Evolutionary conservation across 2,888 invertebrate species (phyloP).

Genomic region (Xanthorhoe designata): DNA sequence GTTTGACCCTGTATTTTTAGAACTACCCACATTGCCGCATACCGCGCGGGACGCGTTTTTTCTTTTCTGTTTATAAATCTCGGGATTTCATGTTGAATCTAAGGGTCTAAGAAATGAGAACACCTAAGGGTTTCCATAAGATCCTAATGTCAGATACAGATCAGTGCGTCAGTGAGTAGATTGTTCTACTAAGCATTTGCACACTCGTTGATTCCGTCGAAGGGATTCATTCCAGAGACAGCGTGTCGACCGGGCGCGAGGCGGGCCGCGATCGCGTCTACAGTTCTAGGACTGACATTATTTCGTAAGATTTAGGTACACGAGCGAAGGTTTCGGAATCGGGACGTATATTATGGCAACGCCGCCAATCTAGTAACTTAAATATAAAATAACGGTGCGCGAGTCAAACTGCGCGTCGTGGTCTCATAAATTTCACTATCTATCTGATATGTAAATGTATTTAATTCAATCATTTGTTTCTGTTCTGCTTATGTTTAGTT

Average conservation of each 20-base stretch:
- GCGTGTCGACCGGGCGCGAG: slow-evolving; percentile 16
- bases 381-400: slow-evolving; percentile 47
- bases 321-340: slow-evolving; percentile 55
- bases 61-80: neutral
- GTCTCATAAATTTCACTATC: slow-evolving; percentile 55
- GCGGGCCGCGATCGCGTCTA: slow-evolving; percentile 36
- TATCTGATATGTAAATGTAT: slow-evolving; percentile 68
- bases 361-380: slow-evolving; percentile 42
- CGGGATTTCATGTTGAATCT: neutral
- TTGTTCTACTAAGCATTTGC: slow-evolving; percentile 16
- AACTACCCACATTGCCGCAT: neutral
- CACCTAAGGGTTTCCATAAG: neutral
- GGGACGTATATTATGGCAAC: slow-evolving; percentile 49
- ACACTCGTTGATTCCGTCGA: slow-evolving; percentile 16
- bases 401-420: slow-evolving; percentile 54
- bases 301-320: slow-evolving; percentile 55
- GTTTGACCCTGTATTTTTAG: neutral
- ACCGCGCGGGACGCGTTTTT: neutral
- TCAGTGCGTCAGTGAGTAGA: slow-evolving; percentile 9
- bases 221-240: neutral
- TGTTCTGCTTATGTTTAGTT: slow-evolving; percentile 75
- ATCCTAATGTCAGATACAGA: slow-evolving; percentile 9
- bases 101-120: neutral
- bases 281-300: slow-evolving; percentile 64
- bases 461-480: slow-evolving; percentile 74